Evolutionary conservation across 2,888 invertebrate genomes (phyloP).

Genomic region (Philaethria dido): DNA sequence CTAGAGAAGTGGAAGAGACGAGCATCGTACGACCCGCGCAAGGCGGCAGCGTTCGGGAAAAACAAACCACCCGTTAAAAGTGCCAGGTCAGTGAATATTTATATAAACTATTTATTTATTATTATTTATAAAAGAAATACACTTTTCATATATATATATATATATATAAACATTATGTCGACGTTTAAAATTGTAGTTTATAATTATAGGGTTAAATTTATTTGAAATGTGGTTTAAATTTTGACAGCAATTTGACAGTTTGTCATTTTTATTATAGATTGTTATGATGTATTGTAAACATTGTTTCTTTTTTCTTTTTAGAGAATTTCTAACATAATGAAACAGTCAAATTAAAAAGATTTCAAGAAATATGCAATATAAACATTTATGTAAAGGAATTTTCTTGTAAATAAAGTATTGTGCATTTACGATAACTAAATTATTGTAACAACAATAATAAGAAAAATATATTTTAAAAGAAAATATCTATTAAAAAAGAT

Average conservation of each 20-base stretch:
- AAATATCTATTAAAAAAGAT: not conserved
- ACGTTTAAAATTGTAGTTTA: too few species aligned
- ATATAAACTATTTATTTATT: not conserved
- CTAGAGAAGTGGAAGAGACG: constrained; percentile 98
- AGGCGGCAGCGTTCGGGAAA: constrained; percentile 77
- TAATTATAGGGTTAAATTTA: not conserved
- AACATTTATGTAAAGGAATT: too few species aligned
- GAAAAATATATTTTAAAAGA: not conserved
- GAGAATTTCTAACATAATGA: not conserved
- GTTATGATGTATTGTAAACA: not conserved
- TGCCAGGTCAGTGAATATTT: constrained; percentile 45
- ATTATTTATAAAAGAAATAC: not conserved
- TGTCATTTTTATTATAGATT: not conserved
- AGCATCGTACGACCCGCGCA: constrained; percentile 95
- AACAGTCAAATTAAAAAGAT: not conserved
- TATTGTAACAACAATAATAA: not conserved
- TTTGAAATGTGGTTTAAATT: not conserved
- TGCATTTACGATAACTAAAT: not conserved
- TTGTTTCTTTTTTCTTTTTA: not conserved
- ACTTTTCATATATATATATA: not conserved
- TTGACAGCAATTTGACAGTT: not conserved
- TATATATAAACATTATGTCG: not conserved
- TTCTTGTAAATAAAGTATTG: too few species aligned
- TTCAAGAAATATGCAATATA: not conserved
- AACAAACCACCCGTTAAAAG: constrained; percentile 58